Conservation (phyloP, 1,140 invertebrate genomes). For the Himalopsyche phryganea region DNA sequence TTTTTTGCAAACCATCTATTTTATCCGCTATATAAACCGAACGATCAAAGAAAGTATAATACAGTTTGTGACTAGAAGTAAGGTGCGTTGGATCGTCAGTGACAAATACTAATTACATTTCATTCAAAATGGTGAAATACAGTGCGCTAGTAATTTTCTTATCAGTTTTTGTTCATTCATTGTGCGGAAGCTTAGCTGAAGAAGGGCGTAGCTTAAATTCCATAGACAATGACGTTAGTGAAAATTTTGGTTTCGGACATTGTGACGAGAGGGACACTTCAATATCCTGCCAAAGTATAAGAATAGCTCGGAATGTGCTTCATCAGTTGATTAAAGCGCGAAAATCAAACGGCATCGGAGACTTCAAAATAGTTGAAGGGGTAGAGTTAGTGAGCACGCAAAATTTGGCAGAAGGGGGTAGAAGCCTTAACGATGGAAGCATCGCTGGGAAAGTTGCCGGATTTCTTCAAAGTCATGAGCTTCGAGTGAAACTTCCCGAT, state of each 20-base stretch:
- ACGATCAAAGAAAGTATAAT: conserved; percentile 4
- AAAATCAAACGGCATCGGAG: conserved; percentile 37
- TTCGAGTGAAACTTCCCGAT: conserved; percentile 65
- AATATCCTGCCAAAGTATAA: conserved; percentile 50
- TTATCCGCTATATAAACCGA: conserved; percentile 31
- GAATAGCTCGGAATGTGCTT: conserved; percentile 49
- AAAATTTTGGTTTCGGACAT: conserved; percentile 13
- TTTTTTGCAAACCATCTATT: conserved; percentile 32
- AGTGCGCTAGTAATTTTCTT: neutral
- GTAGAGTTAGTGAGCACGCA: conserved; percentile 57
- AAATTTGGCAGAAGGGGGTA: conserved; percentile 46
- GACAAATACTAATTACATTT: neutral
- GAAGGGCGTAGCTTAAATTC: conserved; percentile 19
- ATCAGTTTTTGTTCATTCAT: conserved; percentile 2
- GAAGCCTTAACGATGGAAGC: conserved; percentile 51
- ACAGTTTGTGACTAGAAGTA: conserved; percentile 14
- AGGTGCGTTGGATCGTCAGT: too few species aligned
- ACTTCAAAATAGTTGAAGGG: conserved; percentile 59
- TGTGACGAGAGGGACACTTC: conserved; percentile 42
- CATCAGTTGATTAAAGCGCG: conserved; percentile 42
- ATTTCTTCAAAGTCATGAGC: conserved; percentile 65
- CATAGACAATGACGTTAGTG: conserved; percentile 20
- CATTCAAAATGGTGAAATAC: neutral
- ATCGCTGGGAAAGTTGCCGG: conserved; percentile 57
- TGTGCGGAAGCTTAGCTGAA: neutral